phyloP scores from a whole-genome alignment of 2,797 vertebrate species.

The Syndactyla subalaris region DNA sequence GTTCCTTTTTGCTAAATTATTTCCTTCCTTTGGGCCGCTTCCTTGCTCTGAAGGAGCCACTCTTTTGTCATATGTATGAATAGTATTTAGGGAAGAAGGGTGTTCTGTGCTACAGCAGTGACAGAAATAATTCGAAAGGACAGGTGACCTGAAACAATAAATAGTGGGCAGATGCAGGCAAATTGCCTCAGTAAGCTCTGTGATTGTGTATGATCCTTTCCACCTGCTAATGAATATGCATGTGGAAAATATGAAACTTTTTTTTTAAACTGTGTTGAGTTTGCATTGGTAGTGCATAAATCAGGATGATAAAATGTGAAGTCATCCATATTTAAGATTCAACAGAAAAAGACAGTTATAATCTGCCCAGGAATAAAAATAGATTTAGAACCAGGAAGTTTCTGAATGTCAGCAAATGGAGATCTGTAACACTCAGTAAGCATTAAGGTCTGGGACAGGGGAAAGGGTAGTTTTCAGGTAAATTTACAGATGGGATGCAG shows the following conservation, averaged over 20 bases:
- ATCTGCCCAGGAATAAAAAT: conserved; percentile 4
- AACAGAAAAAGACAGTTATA: conserved; percentile 25
- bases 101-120: neutral
- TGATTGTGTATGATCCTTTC: conserved; percentile 34
- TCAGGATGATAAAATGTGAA: conserved; percentile 52
- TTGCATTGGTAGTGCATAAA: conserved; percentile 53
- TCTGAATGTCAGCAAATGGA: conserved; percentile 12
- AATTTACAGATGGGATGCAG: neutral
- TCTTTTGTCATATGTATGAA: neutral
- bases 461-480: neutral
- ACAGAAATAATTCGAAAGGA: conserved; percentile 37
- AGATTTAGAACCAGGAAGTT: neutral
- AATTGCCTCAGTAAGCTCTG: conserved; percentile 45
- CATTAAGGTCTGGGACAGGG: neutral
- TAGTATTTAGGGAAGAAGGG: neutral
- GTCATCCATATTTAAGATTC: conserved; percentile 49
- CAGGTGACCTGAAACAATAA: conserved; percentile 39
- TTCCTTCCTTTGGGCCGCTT: neutral
- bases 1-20: neutral
- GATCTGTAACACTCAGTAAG: neutral
- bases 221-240: conserved; percentile 65
- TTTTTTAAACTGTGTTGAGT: conserved; percentile 7
- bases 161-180: conserved; percentile 40
- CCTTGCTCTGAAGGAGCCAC: neutral
- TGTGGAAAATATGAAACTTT: conserved; percentile 35